phyloP scores from a whole-genome alignment of 1,140 invertebrate species.

The Pararge aegeria region DNA sequence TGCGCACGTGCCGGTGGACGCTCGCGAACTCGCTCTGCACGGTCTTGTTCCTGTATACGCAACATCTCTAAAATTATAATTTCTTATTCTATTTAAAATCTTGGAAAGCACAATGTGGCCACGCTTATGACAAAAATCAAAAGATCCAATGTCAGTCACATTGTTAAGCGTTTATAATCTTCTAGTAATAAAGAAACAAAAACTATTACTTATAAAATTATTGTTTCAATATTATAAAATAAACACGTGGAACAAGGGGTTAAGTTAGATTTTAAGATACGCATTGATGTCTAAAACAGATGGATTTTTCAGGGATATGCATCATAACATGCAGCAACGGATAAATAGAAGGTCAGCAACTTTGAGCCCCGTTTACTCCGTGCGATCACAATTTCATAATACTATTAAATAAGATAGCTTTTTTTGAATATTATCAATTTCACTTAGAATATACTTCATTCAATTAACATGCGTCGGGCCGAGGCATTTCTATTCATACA shows the following conservation, averaged over 20 bases:
- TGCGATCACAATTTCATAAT: constrained; percentile 51
- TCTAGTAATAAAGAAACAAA: constrained; percentile 10
- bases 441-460: constrained; percentile 52
- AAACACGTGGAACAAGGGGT: neutral
- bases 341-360: constrained; percentile 36
- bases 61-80: constrained; percentile 8
- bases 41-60: constrained; percentile 64
- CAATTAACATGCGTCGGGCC: constrained; percentile 73
- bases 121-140: neutral
- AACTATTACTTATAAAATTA: constrained; percentile 7
- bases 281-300: constrained; percentile 39
- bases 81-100: neutral
- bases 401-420: constrained; percentile 28
- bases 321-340: constrained; percentile 69
- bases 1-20: constrained; percentile 88
- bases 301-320: constrained; percentile 45
- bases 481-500: constrained; percentile 73
- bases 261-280: constrained; percentile 5
- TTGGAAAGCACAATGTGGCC: constrained; percentile 10
- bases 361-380: constrained; percentile 37
- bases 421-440: constrained; percentile 21
- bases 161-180: constrained; percentile 24
- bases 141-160: constrained; percentile 29
- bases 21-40: constrained; percentile 86
- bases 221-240: constrained; percentile 1